Percentiles rank a stretch among this genome's conserved stretches.
Evolutionary conservation across 2,888 invertebrate species (phyloP).

Genomic region (Athetis lepigone): DNA sequence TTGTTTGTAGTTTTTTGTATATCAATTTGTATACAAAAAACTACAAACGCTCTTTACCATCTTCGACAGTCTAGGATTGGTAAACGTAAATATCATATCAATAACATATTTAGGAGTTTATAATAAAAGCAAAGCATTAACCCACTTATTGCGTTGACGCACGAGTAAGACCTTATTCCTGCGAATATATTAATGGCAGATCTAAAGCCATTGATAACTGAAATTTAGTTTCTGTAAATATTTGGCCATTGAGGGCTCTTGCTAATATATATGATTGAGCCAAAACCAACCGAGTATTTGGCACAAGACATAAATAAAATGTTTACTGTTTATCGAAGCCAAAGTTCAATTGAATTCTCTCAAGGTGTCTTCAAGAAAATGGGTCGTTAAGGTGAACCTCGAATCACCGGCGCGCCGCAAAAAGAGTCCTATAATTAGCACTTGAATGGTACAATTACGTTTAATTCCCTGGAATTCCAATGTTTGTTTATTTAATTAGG

Average conservation of each 20-base stretch:
- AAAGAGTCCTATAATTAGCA: constrained; percentile 45
- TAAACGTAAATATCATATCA: too few relatives aligned
- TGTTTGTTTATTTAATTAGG: constrained; percentile 45
- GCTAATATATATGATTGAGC: constrained; percentile 35
- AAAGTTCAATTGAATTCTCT: constrained; percentile 23
- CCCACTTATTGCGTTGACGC: background rate
- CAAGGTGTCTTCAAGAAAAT: constrained; percentile 49
- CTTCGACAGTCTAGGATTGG: background rate
- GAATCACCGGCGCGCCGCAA: constrained; percentile 19
- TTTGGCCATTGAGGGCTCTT: constrained; percentile 25
- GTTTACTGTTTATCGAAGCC: constrained; percentile 46
- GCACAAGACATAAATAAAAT: constrained; percentile 20
- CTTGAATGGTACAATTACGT: background rate
- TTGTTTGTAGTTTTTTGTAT: too few relatives aligned
- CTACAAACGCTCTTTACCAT: too few relatives aligned
- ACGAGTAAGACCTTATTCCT: background rate
- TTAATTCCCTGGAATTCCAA: constrained; percentile 17
- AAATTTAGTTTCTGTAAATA: constrained; percentile 21
- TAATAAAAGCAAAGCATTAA: constrained; percentile 2
- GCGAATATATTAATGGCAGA: background rate
- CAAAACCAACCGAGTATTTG: constrained; percentile 47
- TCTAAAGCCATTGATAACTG: background rate
- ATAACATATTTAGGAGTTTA: background rate
- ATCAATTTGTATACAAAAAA: too few relatives aligned
- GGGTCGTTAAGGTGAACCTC: constrained; percentile 41